Conservation (phyloP, 2,888 invertebrate species). For the Lypha dubia region DNA sequence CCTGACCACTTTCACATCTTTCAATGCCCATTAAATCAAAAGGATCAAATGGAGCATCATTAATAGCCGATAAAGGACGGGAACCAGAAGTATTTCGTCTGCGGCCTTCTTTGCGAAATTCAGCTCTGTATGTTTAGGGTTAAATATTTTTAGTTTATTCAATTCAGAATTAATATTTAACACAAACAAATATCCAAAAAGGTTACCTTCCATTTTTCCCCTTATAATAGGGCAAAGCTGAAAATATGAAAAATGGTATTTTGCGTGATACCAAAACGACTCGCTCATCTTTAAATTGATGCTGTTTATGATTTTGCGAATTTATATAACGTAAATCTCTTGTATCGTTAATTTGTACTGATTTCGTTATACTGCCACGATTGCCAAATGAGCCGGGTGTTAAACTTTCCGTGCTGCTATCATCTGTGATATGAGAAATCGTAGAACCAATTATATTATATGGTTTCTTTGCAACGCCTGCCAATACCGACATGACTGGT, state of each 20-base stretch:
- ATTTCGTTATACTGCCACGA: slow-evolving; percentile 77
- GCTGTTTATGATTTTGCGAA: slow-evolving; percentile 85
- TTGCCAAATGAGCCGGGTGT: slow-evolving; percentile 84
- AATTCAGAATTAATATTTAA: background rate
- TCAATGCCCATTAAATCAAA: slow-evolving; percentile 93
- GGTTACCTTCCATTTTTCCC: slow-evolving; percentile 86
- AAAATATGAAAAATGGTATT: slow-evolving; percentile 93
- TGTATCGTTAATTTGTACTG: slow-evolving; percentile 83
- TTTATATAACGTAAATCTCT: slow-evolving; percentile 86
- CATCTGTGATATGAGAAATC: slow-evolving; percentile 81
- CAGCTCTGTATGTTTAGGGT: slow-evolving; percentile 83
- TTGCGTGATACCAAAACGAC: slow-evolving; percentile 91
- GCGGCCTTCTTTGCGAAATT: slow-evolving; percentile 89
- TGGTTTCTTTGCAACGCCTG: slow-evolving; percentile 76
- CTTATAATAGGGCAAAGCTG: slow-evolving; percentile 92
- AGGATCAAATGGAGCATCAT: slow-evolving; percentile 92
- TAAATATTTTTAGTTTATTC: too few relatives aligned
- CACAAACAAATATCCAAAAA: background rate
- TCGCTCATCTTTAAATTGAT: slow-evolving; percentile 90
- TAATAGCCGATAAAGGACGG: slow-evolving; percentile 91
- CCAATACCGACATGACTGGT: slow-evolving; percentile 43
- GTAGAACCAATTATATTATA: slow-evolving; percentile 80
- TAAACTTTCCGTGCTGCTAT: slow-evolving; percentile 92
- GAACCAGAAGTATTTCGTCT: slow-evolving; percentile 92
- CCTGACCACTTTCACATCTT: slow-evolving; percentile 92